Evolutionary conservation across 2,797 vertebrate species (phyloP).

Genomic region (Chelidonichthys spinosus): DNA sequence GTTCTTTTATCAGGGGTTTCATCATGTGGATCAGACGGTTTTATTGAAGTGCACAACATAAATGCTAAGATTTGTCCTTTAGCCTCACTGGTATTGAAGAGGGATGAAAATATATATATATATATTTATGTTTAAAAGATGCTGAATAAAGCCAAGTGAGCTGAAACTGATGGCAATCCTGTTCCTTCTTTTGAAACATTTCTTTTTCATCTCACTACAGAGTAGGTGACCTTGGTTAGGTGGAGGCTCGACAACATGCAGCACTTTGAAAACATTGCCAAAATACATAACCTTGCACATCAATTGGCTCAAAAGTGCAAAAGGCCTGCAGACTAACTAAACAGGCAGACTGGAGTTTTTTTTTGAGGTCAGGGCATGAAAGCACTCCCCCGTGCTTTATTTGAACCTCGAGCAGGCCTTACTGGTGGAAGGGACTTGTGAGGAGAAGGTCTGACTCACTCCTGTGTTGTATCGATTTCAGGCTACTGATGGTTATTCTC

Average conservation of each 20-base stretch:
- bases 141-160: conserved; percentile 30
- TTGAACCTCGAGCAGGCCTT: conserved; percentile 28
- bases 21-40: conserved; percentile 3
- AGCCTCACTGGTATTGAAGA: background rate
- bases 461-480: conserved; percentile 57
- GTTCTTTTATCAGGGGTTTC: background rate
- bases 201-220: conserved; percentile 28
- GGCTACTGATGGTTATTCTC: conserved; percentile 54
- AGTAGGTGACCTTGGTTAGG: conserved; percentile 34
- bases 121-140: conserved; percentile 20
- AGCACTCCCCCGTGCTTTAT: conserved; percentile 16
- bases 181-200: conserved; percentile 27
- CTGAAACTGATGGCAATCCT: conserved; percentile 26
- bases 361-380: conserved; percentile 38
- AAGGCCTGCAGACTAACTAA: conserved; percentile 15
- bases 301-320: conserved; percentile 15
- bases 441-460: conserved; percentile 41
- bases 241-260: conserved; percentile 18
- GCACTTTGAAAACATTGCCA: conserved; percentile 43
- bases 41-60: background rate
- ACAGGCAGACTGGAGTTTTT: background rate
- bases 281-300: conserved; percentile 43
- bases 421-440: conserved; percentile 24
- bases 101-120: conserved; percentile 15
- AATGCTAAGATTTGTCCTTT: conserved; percentile 11